Evolutionary conservation across 1,140 invertebrate genomes (phyloP), one percentile per base, ranked within the genome.

Genomic region (Dreissena polymorpha): DNA sequence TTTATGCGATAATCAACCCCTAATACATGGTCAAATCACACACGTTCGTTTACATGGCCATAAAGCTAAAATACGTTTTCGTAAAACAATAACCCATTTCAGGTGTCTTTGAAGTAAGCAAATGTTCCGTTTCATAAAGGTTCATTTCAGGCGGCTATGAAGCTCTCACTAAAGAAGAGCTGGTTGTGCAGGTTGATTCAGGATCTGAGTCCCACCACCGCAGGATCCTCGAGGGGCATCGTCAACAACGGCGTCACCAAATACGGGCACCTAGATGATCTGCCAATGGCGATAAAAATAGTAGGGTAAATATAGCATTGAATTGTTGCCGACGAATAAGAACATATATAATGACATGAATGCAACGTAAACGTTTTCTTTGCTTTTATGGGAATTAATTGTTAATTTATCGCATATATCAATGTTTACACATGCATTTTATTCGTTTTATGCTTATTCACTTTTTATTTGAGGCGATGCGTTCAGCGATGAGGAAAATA

Each of bases 181-280:
- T 74, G 79, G 79, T 67, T 82, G 25, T 73, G 27, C 18, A 82
- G 55, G 0, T 18, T 82, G 51, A 63, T 82, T 0, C 60, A 74
- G 21, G 79, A 82, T 23, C 79, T 82, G 1, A 82, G 79, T 53
- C 79, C 79, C 7, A 82, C 71, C 16, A 51, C 79, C 6, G 57
- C 51, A 16, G 79, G 79, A 8, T 53, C 69, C 16, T 82, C 79
- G 0, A 73, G 57, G 67, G 68, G 68, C 2, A 72, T 82, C 21
- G 79, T 82, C 0, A 60, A 23, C 21, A 82, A 74, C 53, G 76
- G 76, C 18, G 63, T 73, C 10, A 73, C 79, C 13, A 82, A 82
- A 51, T 82, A 71, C 57, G 79, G 79, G 16, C 79, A 82, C 18
- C 64, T 82, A 7, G 79, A 82, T 51, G 53, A 74, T 23, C 29